Evolutionary conservation across 2,113 vertebrate genomes (phyloP).

Genomic region (Sitta europaea): DNA sequence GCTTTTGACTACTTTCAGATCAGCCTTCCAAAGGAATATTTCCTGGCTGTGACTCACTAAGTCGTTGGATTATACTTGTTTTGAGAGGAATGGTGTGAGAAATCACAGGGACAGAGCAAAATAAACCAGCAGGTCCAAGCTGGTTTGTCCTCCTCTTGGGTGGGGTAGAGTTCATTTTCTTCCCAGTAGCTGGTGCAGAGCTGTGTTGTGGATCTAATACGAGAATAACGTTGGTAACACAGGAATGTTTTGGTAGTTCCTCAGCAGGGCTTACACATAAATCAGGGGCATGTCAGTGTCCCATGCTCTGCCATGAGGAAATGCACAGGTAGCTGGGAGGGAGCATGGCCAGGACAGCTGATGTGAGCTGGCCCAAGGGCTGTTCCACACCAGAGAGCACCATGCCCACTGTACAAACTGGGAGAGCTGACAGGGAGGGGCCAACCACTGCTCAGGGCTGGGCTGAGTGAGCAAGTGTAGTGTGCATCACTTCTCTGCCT

Average conservation of each 20-base stretch:
- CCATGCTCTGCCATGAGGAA: background rate
- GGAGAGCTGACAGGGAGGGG: background rate
- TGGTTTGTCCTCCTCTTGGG: background rate
- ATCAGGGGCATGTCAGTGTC: background rate
- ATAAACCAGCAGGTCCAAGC: background rate
- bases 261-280: background rate
- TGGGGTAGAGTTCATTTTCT: background rate
- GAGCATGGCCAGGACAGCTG: background rate
- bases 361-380: background rate
- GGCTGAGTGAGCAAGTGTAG: background rate
- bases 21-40: background rate
- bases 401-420: background rate
- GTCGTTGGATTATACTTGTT: background rate
- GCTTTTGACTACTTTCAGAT: background rate
- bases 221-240: background rate
- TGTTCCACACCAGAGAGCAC: background rate
- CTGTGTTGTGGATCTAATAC: background rate
- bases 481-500: background rate
- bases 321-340: background rate
- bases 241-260: background rate
- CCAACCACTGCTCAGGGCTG: background rate
- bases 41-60: background rate
- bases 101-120: background rate
- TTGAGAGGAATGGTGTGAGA: background rate
- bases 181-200: background rate